Evolutionary conservation across 2,888 invertebrate genomes (phyloP), one percentile per base, ranked within the genome.

Genomic region (Rhagonycha fulva): DNA sequence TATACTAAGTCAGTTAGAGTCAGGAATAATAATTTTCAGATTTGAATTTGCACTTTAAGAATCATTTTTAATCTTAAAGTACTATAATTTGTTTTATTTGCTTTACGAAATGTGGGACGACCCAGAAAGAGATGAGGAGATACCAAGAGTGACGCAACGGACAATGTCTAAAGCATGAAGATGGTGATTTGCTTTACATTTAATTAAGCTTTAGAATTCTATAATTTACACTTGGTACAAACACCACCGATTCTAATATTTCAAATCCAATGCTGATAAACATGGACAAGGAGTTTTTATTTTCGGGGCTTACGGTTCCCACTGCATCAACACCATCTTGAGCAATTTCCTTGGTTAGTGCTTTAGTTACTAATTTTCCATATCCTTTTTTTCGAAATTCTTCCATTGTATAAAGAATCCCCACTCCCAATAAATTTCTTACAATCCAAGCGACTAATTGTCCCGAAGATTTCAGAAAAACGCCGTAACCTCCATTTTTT

Each of bases 371-470:
- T 24, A 87, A 78, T 77, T 81, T 83, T 4, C 84, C 88, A 77
- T 87, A 88, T 23, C 88, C 88, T 75, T 83, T 87, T 63, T 85
- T 80, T 76, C 81, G 85, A 72, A 87, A 82, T 14, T 82, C 80
- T 3, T 86, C 83, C 7, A 83, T 76, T 2, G 87, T 87, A 76
- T 88, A 87, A 24, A 88, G 80, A 7, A 86, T 81, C 14, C 84
- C 85, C 60, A 88, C 68, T 14, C 86, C 85, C 69, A 84, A 83
- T 26, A 85, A 84, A 73, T 85, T 85, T 70, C 84, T 84, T 14
- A 88, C 62, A 11, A 81, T 82, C 88, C 88, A 89, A 10, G 87
- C 84, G 5, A 87, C 83, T 63, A 88, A 77, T 74, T 83, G 80
- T 71, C 85, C 72, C 68, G 83, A 83, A 26, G 82, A 72, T 81